Evolutionary conservation across 2,888 invertebrate species (phyloP).

Genomic region (Neoitamus cyanurus): DNA sequence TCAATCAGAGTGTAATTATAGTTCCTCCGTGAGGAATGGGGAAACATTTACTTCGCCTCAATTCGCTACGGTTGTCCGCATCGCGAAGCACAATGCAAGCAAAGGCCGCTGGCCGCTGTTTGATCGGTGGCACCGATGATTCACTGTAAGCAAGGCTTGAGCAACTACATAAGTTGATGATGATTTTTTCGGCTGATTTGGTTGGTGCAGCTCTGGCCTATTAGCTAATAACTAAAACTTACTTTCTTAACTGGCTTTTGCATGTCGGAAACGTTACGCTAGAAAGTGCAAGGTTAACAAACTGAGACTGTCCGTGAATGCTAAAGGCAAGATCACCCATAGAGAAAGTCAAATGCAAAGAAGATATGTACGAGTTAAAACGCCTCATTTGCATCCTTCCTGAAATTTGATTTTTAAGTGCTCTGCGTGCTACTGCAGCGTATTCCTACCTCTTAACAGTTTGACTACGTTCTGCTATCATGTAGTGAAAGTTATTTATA

Average conservation of each 20-base stretch:
- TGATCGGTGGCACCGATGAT: not conserved
- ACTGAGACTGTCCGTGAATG: constrained; percentile 39
- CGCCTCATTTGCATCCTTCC: not conserved
- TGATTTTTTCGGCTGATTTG: not conserved
- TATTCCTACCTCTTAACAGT: not conserved
- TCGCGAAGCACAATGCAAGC: not conserved
- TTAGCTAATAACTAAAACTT: not conserved
- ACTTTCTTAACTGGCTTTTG: not conserved
- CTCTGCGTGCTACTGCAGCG: not conserved
- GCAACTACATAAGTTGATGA: not conserved
- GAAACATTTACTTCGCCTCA: not conserved
- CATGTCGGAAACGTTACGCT: not conserved
- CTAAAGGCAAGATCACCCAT: not conserved
- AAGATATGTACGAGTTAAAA: constrained; percentile 6
- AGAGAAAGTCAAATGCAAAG: constrained; percentile 22
- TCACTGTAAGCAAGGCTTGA: not conserved
- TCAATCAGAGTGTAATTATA: not conserved
- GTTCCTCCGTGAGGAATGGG: not conserved
- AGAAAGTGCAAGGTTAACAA: constrained; percentile 48
- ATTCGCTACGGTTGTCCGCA: constrained; percentile 8
- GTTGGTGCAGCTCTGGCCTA: not conserved
- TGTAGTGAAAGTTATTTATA: constrained; percentile 33
- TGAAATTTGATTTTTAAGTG: not conserved
- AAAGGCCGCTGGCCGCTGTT: not conserved
- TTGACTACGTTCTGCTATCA: not conserved